Percentiles rank a stretch among this genome's conserved stretches.
Conservation (phyloP, 2,888 invertebrate genomes). For the Trachelus troglodyta region DNA sequence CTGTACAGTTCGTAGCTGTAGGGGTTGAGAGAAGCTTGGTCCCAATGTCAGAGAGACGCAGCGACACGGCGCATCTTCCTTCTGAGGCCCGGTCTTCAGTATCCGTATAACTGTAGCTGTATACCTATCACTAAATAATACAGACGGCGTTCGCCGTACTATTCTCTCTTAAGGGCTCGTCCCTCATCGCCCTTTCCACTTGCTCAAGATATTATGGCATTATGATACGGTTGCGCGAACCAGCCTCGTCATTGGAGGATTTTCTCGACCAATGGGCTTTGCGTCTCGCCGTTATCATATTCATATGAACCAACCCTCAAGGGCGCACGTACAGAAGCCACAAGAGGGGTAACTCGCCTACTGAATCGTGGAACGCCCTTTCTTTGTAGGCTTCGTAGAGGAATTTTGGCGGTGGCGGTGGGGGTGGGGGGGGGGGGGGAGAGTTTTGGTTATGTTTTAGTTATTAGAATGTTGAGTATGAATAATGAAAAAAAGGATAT, state of each 20-base stretch:
- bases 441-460: not conserved
- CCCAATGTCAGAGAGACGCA: not conserved
- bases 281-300: slow-evolving; percentile 32
- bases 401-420: not conserved
- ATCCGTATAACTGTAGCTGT: not conserved
- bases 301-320: slow-evolving; percentile 34
- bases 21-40: not conserved
- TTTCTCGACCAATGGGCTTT: slow-evolving; percentile 49
- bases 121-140: not conserved
- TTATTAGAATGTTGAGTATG: slow-evolving; percentile 3
- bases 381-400: not conserved
- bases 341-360: not conserved
- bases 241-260: slow-evolving; percentile 49
- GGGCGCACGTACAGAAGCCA: not conserved
- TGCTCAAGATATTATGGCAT: not conserved
- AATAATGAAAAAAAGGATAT: not conserved
- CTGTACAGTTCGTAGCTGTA: not conserved
- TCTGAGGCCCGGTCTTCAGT: not conserved
- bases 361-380: slow-evolving; percentile 1
- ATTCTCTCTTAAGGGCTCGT: not conserved
- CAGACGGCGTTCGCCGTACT: not conserved
- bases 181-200: not conserved
- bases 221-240: not conserved
- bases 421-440: too few species aligned
- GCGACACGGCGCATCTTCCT: not conserved